phyloP scores from a whole-genome alignment of 2,888 invertebrate species.

The Sminthurides aquaticus region DNA sequence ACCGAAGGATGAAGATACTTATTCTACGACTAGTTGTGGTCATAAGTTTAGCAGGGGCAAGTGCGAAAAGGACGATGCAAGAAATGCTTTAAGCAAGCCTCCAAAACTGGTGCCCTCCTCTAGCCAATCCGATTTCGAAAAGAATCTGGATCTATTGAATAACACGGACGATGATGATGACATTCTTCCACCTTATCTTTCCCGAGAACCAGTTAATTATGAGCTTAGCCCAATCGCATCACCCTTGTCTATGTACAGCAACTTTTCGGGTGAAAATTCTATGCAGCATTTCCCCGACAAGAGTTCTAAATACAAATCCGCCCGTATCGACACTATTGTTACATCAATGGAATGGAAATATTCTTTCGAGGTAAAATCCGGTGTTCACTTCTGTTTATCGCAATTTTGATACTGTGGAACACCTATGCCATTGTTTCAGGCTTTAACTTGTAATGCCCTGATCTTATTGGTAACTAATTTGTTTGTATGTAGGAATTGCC shows the following conservation, averaged over 20 bases:
- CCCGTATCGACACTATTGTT: constrained; percentile 39
- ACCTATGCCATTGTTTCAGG: neutral
- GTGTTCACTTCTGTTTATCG: too few relatives aligned
- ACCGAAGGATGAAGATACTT: neutral
- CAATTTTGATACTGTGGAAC: neutral
- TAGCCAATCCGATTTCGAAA: neutral
- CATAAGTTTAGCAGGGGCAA: neutral
- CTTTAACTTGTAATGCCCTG: constrained; percentile 1
- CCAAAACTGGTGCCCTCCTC: neutral
- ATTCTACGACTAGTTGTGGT: neutral
- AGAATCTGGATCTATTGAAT: neutral
- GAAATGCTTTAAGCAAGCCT: neutral
- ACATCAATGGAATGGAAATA: constrained; percentile 31
- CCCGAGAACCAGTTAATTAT: neutral
- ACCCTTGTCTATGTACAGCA: constrained; percentile 5
- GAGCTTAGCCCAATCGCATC: constrained; percentile 17
- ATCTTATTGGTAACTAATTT: too few relatives aligned
- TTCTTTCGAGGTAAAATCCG: constrained; percentile 42
- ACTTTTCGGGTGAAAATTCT: constrained; percentile 1
- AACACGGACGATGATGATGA: neutral
- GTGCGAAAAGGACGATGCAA: neutral
- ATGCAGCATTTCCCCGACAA: neutral
- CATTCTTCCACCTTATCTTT: neutral
- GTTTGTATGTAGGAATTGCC: constrained; percentile 51
- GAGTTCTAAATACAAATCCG: constrained; percentile 26